These are phyloP conservation scores for Mycteria americana DNA, from an alignment of 2,797 vertebrate species.

Conservation along the genomic window DNA sequence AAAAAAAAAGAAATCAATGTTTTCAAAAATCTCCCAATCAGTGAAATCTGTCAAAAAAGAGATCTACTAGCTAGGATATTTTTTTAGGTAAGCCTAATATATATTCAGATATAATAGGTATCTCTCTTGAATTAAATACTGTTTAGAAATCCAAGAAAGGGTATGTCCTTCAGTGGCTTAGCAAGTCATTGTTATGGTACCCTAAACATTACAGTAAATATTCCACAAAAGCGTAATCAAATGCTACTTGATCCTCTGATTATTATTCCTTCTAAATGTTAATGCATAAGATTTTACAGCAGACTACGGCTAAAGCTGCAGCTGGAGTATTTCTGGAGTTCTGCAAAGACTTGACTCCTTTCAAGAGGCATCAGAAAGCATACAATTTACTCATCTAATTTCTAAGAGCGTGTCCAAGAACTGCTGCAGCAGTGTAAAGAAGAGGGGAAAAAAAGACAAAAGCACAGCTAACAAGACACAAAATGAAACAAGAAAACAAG, in stretches of 20 bases:
- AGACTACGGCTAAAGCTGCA: not conserved
- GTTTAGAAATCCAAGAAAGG: not conserved
- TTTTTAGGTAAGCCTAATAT: not conserved
- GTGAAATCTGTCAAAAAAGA: not conserved
- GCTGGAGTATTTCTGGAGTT: not conserved
- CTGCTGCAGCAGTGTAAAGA: not conserved
- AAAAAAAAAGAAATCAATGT: not conserved
- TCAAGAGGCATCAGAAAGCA: not conserved
- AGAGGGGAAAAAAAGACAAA: not conserved
- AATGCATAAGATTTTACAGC: not conserved
- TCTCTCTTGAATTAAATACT: not conserved
- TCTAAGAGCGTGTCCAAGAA: not conserved
- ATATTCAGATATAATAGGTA: not conserved
- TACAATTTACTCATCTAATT: not conserved
- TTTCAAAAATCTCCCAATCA: not conserved
- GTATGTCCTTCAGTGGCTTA: not conserved
- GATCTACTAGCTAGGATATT: not conserved
- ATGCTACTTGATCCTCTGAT: not conserved
- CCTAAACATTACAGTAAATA: not conserved
- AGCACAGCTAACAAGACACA: not conserved
- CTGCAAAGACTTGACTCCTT: not conserved
- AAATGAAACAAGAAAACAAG: not conserved
- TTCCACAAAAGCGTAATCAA: not conserved
- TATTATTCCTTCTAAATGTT: not conserved
- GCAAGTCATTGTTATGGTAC: not conserved